These are phyloP conservation scores for Myodes glareolus DNA, from an alignment of 2,113 vertebrate species.

Conservation along the genomic window DNA sequence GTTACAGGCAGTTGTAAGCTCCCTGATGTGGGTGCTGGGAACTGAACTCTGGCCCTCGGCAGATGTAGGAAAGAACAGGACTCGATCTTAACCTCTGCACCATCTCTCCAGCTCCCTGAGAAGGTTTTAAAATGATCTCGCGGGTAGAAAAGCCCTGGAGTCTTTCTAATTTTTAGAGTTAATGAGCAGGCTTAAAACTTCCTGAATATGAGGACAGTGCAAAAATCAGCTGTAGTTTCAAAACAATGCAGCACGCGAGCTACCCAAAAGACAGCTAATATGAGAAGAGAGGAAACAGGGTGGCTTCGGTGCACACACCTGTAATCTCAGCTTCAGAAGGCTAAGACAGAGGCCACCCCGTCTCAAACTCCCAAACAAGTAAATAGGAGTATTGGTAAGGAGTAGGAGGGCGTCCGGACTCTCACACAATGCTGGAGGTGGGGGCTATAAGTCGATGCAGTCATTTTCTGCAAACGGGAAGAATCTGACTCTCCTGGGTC, in stretches of 20 bases:
- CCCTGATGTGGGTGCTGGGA: too few species aligned
- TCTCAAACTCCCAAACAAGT: background rate
- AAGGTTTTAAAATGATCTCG: background rate
- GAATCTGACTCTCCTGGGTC: background rate
- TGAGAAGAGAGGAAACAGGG: background rate
- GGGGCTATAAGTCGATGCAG: background rate
- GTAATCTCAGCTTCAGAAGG: background rate
- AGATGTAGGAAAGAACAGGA: too few species aligned
- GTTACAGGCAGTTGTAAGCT: too few species aligned
- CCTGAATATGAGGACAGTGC: background rate
- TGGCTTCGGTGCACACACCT: background rate
- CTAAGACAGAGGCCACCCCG: background rate
- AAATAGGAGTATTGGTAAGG: background rate
- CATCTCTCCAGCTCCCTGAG: background rate
- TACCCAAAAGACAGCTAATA: background rate
- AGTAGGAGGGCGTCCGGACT: background rate
- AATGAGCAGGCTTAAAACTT: background rate
- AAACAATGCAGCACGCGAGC: background rate
- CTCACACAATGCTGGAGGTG: background rate
- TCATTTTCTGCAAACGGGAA: background rate
- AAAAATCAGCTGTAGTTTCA: background rate
- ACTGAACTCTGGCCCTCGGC: too few species aligned
- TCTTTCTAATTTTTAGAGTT: background rate
- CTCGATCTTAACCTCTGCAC: too few species aligned
- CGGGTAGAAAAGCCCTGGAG: background rate